Evolutionary conservation across 2,797 vertebrate species (phyloP).

Genomic region (Clarias platycephalus): DNA sequence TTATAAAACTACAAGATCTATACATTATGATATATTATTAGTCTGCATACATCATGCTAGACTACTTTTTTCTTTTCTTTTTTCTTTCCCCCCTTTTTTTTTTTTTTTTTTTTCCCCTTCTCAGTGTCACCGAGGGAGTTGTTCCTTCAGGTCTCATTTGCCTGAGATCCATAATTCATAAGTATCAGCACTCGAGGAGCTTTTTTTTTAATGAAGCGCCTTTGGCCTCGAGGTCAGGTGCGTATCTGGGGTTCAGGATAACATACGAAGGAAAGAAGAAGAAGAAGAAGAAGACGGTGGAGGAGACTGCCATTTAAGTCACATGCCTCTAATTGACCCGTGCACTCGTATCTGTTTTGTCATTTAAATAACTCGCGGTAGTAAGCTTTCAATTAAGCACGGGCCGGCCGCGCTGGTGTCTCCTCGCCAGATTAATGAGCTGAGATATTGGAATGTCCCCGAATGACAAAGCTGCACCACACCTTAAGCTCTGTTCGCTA

Average conservation of each 20-base stretch:
- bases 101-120: neutral
- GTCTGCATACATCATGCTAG: neutral
- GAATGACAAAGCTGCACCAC: conserved; percentile 80
- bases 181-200: conserved; percentile 51
- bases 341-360: conserved; percentile 72
- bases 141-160: conserved; percentile 52
- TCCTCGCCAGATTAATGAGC: conserved; percentile 77
- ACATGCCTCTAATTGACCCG: conserved; percentile 50
- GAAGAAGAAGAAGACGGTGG: neutral
- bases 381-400: conserved; percentile 80
- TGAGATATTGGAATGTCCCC: conserved; percentile 78
- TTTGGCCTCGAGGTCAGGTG: conserved; percentile 46
- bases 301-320: conserved; percentile 49
- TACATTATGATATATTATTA: conserved; percentile 21
- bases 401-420: conserved; percentile 71
- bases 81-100: neutral
- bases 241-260: conserved; percentile 1
- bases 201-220: conserved; percentile 53
- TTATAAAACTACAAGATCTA: conserved; percentile 27
- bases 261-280: neutral
- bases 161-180: conserved; percentile 59
- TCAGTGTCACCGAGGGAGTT: conserved; percentile 42
- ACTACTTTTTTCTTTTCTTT: neutral
- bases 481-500: conserved; percentile 79
- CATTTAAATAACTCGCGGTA: conserved; percentile 82